phyloP scores from a whole-genome alignment of 1,140 invertebrate genomes.

The Rhopalosiphum maidis region DNA sequence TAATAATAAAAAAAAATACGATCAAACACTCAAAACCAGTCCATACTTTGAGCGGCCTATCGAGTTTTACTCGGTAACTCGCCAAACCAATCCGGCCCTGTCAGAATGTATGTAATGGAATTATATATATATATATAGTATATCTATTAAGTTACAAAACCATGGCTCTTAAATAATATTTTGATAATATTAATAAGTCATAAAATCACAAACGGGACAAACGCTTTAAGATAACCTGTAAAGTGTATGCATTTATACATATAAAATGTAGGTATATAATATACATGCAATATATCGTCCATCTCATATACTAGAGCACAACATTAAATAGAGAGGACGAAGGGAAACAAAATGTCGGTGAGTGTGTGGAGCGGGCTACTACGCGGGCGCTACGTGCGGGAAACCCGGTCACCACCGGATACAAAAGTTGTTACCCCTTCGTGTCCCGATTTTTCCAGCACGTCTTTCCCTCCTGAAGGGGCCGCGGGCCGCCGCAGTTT shows the following conservation, averaged over 20 bases:
- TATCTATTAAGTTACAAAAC: not conserved
- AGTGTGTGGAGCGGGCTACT: not conserved
- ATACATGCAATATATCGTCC: not conserved
- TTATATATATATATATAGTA: too few relatives aligned
- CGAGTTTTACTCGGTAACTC: too few relatives aligned
- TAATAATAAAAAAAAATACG: too few relatives aligned
- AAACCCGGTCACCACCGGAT: conserved; percentile 44
- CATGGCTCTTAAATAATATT: not conserved
- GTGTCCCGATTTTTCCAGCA: conserved; percentile 23
- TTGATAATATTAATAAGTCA: not conserved
- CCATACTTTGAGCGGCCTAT: too few relatives aligned
- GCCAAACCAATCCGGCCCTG: too few relatives aligned
- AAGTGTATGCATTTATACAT: not conserved
- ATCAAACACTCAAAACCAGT: too few relatives aligned
- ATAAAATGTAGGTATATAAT: not conserved
- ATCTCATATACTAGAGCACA: not conserved
- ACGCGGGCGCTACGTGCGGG: conserved; percentile 40
- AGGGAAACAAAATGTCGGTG: conserved; percentile 32
- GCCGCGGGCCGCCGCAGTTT: conserved; percentile 6
- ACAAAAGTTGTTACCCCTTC: conserved; percentile 48
- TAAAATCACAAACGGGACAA: not conserved
- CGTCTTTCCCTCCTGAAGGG: not conserved
- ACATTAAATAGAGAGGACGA: conserved; percentile 2
- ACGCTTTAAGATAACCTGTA: not conserved
- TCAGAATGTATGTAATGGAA: too few relatives aligned